A percentile compares a stretch with the other conserved stretches of the same genome.
phyloP scores from a whole-genome alignment of 2,797 vertebrate species.

The Semotilus atromaculatus region DNA sequence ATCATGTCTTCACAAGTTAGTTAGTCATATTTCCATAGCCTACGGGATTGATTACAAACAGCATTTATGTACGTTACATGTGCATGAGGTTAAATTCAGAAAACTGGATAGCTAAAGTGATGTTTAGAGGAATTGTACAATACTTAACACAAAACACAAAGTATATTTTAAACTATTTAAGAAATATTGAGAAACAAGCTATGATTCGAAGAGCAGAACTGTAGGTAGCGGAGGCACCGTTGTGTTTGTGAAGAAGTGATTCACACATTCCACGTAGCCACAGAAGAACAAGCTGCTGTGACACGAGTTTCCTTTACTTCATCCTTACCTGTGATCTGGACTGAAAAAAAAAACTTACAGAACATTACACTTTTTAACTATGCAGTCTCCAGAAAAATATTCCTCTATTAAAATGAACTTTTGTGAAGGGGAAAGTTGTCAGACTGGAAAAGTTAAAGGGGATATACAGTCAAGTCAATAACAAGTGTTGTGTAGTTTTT shows the following conservation, averaged over 20 bases:
- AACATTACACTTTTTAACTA: neutral
- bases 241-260: slow-evolving; percentile 50
- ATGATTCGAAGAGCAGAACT: neutral
- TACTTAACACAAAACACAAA: neutral
- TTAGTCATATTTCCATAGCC: slow-evolving; percentile 34
- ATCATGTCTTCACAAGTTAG: neutral
- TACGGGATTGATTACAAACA: neutral
- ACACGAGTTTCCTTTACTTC: neutral
- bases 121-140: neutral
- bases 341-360: neutral
- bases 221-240: neutral
- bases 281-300: slow-evolving; percentile 43
- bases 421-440: neutral
- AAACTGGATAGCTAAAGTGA: neutral
- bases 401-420: neutral
- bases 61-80: neutral
- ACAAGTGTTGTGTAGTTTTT: neutral
- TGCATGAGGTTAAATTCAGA: neutral
- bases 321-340: neutral
- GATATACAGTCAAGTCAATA: neutral
- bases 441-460: neutral
- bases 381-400: neutral
- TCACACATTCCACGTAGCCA: slow-evolving; percentile 61
- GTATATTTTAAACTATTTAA: neutral
- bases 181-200: neutral